Percentiles rank a stretch among this genome's conserved stretches.
These are phyloP conservation scores for Petrocephalus microphthalmus DNA, from an alignment of 2,113 vertebrate species.

Conservation along the genomic window DNA sequence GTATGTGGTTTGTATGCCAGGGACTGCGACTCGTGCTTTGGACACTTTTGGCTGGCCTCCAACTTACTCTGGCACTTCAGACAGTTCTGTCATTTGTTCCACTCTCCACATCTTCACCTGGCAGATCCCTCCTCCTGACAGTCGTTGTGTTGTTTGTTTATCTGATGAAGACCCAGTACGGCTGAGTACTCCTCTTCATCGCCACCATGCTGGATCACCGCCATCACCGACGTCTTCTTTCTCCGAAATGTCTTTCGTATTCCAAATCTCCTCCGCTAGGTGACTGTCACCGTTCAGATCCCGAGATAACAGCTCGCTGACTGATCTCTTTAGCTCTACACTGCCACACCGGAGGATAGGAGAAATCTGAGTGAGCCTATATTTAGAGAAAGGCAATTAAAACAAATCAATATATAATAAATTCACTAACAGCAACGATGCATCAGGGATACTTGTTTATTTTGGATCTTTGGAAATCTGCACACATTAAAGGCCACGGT, in stretches of 20 bases:
- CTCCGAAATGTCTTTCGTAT: not conserved
- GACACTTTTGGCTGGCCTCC: not conserved
- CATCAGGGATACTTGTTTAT: not conserved
- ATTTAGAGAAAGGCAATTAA: not conserved
- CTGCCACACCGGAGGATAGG: not conserved
- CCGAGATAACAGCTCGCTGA: not conserved
- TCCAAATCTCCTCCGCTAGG: not conserved
- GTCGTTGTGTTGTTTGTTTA: not conserved
- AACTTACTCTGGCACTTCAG: not conserved
- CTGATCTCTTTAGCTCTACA: not conserved
- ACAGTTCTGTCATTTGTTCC: not conserved
- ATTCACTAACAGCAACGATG: not conserved
- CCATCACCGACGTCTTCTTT: not conserved
- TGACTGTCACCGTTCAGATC: not conserved
- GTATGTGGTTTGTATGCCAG: not conserved
- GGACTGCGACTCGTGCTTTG: not conserved
- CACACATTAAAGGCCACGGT: not conserved
- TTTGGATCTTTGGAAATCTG: not conserved
- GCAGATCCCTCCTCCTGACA: not conserved
- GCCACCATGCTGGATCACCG: not conserved
- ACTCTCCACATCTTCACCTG: not conserved
- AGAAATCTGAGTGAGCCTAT: not conserved
- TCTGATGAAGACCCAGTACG: not conserved
- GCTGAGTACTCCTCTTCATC: not conserved
- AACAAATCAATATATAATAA: not conserved